phyloP scores from a whole-genome alignment of 2,888 invertebrate genomes.

The Calliphora vomitoria region DNA sequence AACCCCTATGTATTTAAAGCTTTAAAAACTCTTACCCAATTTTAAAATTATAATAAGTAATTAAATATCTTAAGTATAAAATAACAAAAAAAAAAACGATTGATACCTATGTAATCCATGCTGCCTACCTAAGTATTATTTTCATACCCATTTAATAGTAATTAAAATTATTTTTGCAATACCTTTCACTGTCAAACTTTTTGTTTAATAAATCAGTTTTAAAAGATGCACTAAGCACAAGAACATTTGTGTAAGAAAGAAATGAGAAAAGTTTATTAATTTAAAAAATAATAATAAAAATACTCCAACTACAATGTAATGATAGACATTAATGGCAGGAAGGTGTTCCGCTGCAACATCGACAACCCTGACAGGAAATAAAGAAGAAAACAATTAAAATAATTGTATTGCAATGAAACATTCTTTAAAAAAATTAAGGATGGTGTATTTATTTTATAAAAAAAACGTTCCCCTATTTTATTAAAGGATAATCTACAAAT shows the following conservation, averaged over 20 bases:
- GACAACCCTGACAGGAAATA: constrained; percentile 20
- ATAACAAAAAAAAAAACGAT: too few relatives aligned
- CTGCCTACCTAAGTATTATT: background rate
- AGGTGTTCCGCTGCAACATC: background rate
- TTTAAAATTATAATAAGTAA: too few relatives aligned
- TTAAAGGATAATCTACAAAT: too few relatives aligned
- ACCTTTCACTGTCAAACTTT: constrained; percentile 44
- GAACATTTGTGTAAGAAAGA: constrained; percentile 4
- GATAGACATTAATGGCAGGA: constrained; percentile 35
- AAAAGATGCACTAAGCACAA: constrained; percentile 27
- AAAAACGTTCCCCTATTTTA: background rate
- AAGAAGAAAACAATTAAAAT: constrained; percentile 28
- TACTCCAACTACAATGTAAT: constrained; percentile 18
- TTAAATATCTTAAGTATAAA: too few relatives aligned
- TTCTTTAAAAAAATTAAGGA: background rate
- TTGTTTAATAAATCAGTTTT: constrained; percentile 51
- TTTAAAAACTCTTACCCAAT: too few relatives aligned
- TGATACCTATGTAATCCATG: too few relatives aligned
- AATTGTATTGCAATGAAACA: constrained; percentile 24
- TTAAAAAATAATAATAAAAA: constrained; percentile 27
- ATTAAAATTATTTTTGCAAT: constrained; percentile 26
- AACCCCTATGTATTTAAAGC: too few relatives aligned
- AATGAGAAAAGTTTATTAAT: constrained; percentile 45
- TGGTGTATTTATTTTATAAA: background rate
- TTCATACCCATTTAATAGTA: background rate